Evolutionary conservation across 2,797 vertebrate genomes (phyloP).

Genomic region (Gallinago stenura): DNA sequence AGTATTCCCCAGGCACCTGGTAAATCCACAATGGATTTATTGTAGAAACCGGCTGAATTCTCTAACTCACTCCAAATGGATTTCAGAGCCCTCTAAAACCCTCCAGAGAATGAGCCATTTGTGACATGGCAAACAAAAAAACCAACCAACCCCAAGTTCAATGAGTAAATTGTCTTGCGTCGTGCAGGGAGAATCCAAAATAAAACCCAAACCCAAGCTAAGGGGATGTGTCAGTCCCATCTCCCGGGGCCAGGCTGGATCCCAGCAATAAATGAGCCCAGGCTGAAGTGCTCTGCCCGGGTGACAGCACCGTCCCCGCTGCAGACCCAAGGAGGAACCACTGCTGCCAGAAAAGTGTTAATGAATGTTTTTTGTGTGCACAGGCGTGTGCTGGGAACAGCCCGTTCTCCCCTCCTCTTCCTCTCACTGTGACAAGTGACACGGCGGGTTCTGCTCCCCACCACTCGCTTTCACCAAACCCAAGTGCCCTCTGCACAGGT

Average conservation of each 20-base stretch:
- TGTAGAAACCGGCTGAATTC: slow-evolving; percentile 21
- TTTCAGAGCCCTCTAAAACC: slow-evolving; percentile 21
- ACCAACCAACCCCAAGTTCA: not conserved
- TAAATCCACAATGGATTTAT: slow-evolving; percentile 53
- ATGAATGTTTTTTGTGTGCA: accelerated
- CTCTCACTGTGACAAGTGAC: not conserved
- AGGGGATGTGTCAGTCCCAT: not conserved
- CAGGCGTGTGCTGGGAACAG: not conserved
- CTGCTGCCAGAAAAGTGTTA: accelerated
- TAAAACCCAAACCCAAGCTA: not conserved
- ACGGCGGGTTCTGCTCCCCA: not conserved
- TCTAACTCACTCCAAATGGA: not conserved
- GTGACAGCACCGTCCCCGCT: not conserved
- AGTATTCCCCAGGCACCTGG: slow-evolving; percentile 36
- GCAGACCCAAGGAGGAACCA: not conserved
- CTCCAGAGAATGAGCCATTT: not conserved
- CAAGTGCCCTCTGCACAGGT: slow-evolving; percentile 45
- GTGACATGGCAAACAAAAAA: not conserved
- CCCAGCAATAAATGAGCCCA: accelerated
- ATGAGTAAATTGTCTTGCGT: accelerated
- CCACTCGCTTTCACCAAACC: not conserved
- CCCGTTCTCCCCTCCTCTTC: not conserved
- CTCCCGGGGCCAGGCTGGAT: not conserved
- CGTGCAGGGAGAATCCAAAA: not conserved
- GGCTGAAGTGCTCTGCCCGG: not conserved